Conservation (phyloP, 2,888 invertebrate genomes). For the Dasypolia templi region DNA sequence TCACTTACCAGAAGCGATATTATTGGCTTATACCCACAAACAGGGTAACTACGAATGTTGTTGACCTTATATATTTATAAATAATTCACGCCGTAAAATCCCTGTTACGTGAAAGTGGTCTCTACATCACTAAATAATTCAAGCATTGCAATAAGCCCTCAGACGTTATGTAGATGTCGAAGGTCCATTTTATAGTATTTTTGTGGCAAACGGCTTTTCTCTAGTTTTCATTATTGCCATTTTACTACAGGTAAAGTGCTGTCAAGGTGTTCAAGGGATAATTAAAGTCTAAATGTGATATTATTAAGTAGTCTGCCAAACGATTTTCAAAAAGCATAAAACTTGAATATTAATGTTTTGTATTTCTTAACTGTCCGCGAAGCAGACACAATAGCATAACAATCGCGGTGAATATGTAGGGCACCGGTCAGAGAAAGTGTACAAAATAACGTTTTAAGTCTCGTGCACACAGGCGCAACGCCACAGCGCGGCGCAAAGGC, state of each 20-base stretch:
- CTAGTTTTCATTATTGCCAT: conserved; percentile 18
- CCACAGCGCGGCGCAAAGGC: no score
- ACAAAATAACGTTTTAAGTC: background rate
- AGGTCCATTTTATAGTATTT: conserved; percentile 35
- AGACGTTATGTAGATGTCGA: conserved; percentile 47
- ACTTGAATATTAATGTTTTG: background rate
- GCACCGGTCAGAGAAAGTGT: conserved; percentile 33
- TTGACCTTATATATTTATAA: conserved; percentile 48
- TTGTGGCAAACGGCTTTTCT: conserved; percentile 17
- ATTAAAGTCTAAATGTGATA: background rate
- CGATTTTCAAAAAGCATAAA: background rate
- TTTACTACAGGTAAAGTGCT: conserved; percentile 17
- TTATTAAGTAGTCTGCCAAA: background rate
- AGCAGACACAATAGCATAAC: conserved; percentile 13
- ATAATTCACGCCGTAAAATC: conserved; percentile 60
- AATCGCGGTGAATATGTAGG: conserved; percentile 18
- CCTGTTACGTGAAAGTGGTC: conserved; percentile 51
- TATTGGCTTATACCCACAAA: conserved; percentile 49
- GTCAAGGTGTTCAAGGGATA: background rate
- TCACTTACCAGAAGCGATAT: conserved; percentile 37
- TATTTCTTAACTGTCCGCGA: background rate
- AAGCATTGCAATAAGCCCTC: conserved; percentile 52
- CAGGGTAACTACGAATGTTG: conserved; percentile 45
- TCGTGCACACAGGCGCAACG: no score
- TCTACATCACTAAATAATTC: conserved; percentile 59